phyloP scores from a whole-genome alignment of 2,888 invertebrate genomes.

The Archaeoteleia sp. region DNA sequence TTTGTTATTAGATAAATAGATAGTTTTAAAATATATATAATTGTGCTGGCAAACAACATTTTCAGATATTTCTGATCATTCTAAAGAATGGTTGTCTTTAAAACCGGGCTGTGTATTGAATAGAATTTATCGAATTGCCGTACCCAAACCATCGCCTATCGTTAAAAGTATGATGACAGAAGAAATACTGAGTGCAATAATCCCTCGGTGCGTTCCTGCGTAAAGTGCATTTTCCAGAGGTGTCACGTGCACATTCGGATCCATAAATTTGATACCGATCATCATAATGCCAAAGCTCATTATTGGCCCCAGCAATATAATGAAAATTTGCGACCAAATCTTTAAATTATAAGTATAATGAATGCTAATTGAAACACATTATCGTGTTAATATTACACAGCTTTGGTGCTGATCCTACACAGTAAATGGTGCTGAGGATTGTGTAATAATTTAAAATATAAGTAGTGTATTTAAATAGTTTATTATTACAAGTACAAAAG shows the following conservation, averaged over 20 bases:
- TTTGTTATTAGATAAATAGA: too few species aligned
- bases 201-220: slow-evolving; percentile 58
- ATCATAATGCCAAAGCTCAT: slow-evolving; percentile 49
- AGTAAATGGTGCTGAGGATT: too few species aligned
- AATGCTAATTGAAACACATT: too few species aligned
- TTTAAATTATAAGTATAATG: slow-evolving; percentile 31
- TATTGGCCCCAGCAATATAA: slow-evolving; percentile 53
- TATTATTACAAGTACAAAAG: too few species aligned
- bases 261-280: slow-evolving; percentile 56
- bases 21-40: neutral
- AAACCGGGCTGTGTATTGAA: too few species aligned
- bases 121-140: slow-evolving; percentile 18
- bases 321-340: slow-evolving; percentile 56
- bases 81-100: too few species aligned
- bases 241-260: slow-evolving; percentile 58
- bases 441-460: too few species aligned
- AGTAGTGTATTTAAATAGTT: too few species aligned
- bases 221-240: slow-evolving; percentile 60
- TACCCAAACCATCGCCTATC: slow-evolving; percentile 64
- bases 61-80: too few species aligned
- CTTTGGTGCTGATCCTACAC: too few species aligned
- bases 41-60: too few species aligned
- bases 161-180: slow-evolving; percentile 57
- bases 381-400: too few species aligned
- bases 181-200: slow-evolving; percentile 58